phyloP scores from a whole-genome alignment of 64 coral and sea anemone species.

The Montipora capricornis region DNA sequence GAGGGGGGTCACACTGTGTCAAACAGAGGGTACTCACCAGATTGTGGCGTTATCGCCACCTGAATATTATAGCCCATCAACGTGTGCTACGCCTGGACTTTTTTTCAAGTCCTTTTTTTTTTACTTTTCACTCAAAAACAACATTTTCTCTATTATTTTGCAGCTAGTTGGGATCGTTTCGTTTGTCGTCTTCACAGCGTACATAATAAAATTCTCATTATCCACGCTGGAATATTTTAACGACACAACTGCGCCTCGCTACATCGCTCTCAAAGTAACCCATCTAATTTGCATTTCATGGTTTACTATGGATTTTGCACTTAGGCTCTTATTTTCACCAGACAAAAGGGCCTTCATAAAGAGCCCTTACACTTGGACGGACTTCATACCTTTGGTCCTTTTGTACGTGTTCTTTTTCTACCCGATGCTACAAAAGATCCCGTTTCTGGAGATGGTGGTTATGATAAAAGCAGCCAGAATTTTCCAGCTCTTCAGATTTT shows the following conservation, averaged over 20 bases:
- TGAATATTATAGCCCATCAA: too few species aligned
- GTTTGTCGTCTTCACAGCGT: constrained; percentile 75
- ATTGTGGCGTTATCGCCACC: too few species aligned
- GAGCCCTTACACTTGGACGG: constrained; percentile 80
- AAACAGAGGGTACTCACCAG: too few species aligned
- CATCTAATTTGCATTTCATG: constrained; percentile 82
- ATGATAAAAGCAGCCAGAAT: constrained; percentile 89
- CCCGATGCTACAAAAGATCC: constrained; percentile 19
- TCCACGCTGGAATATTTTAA: constrained; percentile 86
- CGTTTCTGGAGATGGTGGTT: constrained; percentile 90
- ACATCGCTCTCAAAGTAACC: constrained; percentile 65
- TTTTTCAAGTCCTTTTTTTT: too few species aligned
- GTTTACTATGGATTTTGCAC: constrained; percentile 91
- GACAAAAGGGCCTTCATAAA: constrained; percentile 78
- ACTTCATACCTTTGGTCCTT: constrained; percentile 80
- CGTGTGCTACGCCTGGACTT: too few species aligned
- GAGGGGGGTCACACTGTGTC: too few species aligned
- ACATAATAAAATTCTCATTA: constrained; percentile 94
- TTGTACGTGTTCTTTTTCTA: constrained; percentile 79
- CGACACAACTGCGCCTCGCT: constrained; percentile 46
- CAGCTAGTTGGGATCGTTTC: constrained; percentile 78
- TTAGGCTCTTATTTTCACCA: constrained; percentile 82
- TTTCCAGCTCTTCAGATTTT: constrained; percentile 91
- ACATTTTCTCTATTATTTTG: background rate
- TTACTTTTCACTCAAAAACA: too few species aligned